Base-by-base conservation (phyloP, 2,113 vertebrate species). In the Acrocephalus arundinaceus region DNA sequence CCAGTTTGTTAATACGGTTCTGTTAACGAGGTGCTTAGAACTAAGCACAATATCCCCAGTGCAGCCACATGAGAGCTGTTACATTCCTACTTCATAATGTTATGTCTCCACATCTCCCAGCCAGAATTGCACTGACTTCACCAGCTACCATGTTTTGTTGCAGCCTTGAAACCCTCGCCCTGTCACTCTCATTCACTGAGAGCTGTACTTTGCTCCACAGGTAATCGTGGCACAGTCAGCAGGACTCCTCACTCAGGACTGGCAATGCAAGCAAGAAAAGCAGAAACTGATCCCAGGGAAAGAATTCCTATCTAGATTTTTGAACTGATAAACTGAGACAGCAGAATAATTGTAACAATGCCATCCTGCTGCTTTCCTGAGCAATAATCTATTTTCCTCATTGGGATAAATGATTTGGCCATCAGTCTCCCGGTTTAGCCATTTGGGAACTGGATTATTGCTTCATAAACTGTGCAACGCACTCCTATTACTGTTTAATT, bases 401-500 rank as follows among this genome's bases (percentile, higher is more conserved):
- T 89, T 95, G 97, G 97, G 95, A 96, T 97, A 97, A 97, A 97
- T 95, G 96, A 95, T 95, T 97, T 97, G 96, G 97, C 96, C 96
- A 95, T 97, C 88, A 90, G 94, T 96, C 96, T 97, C 95, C 96
- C 1, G 35, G 87, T 97, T 96, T 76, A 91, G 89, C 94, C 97
- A 93, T 97, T 96, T 97, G 94, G 96, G 96, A 98, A 90, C 94
- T 82, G 87, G 94, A 96, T 97, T 97, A 97, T 97, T 98, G 96
- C 96, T 98, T 97, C 97, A 97, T 97, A 97, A 98, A 97, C 89
- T 87, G 90, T 89, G 96, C 93, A 97, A 85, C 66, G 15, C 88
- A 68, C 94, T 94, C 92, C 96, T 96, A 90, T 97, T 97, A 96
- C 97, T 95, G 84, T 95, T 96, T 97, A 96, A 97, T 97, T 96